Percentiles rank a stretch among this genome's conserved stretches.
These are phyloP conservation scores for Bombus ignitus DNA, from an alignment of 1,140 invertebrate species.

Conservation along the genomic window DNA sequence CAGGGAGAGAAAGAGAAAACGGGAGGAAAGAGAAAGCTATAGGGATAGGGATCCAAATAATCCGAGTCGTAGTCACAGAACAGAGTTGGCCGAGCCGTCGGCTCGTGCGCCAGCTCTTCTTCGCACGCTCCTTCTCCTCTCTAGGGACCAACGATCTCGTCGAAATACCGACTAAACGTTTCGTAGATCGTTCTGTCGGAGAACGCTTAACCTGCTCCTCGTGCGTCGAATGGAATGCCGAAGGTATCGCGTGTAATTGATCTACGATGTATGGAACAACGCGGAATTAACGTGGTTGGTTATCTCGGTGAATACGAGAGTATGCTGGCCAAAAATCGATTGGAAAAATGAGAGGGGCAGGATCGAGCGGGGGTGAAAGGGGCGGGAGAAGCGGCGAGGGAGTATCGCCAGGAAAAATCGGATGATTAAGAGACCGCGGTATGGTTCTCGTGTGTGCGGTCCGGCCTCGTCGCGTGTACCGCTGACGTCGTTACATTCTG, in stretches of 20 bases:
- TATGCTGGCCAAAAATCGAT: conserved; percentile 23
- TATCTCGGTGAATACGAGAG: background rate
- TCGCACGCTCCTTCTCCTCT: background rate
- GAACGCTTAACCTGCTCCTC: background rate
- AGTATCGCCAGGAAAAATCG: conserved; percentile 68
- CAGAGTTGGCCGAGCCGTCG: conserved; percentile 79
- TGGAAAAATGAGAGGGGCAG: conserved; percentile 21
- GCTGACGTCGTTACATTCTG: conserved; percentile 77
- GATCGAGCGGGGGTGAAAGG: background rate
- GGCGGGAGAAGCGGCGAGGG: background rate
- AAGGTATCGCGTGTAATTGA: background rate
- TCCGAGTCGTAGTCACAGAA: conserved; percentile 76
- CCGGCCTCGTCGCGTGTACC: conserved; percentile 73
- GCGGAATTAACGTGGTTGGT: background rate
- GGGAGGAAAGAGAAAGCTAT: conserved; percentile 70
- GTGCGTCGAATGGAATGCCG: background rate
- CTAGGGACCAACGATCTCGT: no score
- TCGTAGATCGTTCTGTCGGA: background rate
- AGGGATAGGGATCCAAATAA: conserved; percentile 80
- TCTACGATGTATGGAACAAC: background rate
- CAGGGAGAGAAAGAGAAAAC: conserved; percentile 68
- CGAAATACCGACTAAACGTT: background rate
- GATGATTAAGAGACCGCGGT: conserved; percentile 76
- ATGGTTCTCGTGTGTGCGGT: conserved; percentile 72
- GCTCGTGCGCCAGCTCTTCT: conserved; percentile 74